Conservation (phyloP, 2,888 invertebrate species). For the Philereme vetulata region DNA sequence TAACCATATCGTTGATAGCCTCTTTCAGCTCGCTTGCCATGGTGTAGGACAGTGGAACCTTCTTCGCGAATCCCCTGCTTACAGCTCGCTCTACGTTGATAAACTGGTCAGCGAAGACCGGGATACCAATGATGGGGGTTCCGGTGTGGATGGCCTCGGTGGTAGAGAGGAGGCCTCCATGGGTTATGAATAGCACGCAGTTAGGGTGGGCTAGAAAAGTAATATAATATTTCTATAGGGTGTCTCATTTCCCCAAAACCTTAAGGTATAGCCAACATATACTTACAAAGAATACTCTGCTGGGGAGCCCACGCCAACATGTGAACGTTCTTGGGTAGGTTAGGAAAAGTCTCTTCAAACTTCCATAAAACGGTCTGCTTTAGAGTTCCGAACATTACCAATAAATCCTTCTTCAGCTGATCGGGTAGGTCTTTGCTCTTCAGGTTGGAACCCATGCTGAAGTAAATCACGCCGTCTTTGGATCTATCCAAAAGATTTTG, state of each 20-base stretch:
- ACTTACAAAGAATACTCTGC: constrained; percentile 48
- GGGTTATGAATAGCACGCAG: constrained; percentile 64
- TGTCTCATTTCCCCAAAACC: too few species aligned
- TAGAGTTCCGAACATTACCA: constrained; percentile 64
- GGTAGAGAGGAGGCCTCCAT: constrained; percentile 66
- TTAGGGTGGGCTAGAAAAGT: constrained; percentile 60
- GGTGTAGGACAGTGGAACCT: constrained; percentile 45
- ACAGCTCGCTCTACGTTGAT: constrained; percentile 55
- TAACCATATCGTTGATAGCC: constrained; percentile 48
- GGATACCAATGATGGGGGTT: constrained; percentile 63
- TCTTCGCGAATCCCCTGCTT: constrained; percentile 52
- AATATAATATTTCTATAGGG: background rate
- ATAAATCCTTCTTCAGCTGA: constrained; percentile 50
- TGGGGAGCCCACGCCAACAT: constrained; percentile 73
- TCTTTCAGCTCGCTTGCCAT: constrained; percentile 46
- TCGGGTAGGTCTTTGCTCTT: constrained; percentile 61
- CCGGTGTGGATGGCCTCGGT: constrained; percentile 61
- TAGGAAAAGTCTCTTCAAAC: constrained; percentile 59
- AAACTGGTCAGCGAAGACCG: constrained; percentile 65
- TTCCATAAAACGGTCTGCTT: constrained; percentile 80
- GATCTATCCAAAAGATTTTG: constrained; percentile 67
- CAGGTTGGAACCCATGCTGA: constrained; percentile 76
- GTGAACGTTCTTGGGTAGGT: constrained; percentile 68
- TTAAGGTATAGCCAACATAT: background rate
- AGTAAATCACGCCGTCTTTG: constrained; percentile 73